Evolutionary conservation across 2,888 invertebrate genomes (phyloP).

Genomic region (Epirrita christyi): DNA sequence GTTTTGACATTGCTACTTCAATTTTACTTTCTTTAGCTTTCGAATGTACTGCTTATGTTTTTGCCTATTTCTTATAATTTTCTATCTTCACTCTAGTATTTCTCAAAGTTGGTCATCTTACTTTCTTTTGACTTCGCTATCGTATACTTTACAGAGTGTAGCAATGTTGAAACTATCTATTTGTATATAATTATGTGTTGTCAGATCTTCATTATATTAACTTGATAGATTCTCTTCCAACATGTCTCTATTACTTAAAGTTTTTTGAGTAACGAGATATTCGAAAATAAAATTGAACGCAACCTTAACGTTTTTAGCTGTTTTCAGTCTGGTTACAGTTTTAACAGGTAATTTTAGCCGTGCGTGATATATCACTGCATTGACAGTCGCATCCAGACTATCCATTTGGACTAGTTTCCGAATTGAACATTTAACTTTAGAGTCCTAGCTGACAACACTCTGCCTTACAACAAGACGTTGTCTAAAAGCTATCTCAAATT

Average conservation of each 20-base stretch:
- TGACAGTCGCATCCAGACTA: too few relatives aligned
- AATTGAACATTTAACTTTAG: slow-evolving; percentile 29
- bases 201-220: slow-evolving; percentile 49
- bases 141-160: slow-evolving; percentile 53
- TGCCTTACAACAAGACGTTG: slow-evolving; percentile 11
- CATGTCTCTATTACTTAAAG: background rate
- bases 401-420: slow-evolving; percentile 52
- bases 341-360: slow-evolving; percentile 46
- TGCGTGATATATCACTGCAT: slow-evolving; percentile 71
- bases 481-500: background rate
- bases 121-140: slow-evolving; percentile 43
- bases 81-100: slow-evolving; percentile 51
- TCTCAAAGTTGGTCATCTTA: slow-evolving; percentile 76
- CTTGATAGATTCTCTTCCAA: slow-evolving; percentile 17
- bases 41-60: slow-evolving; percentile 48
- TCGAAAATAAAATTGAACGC: slow-evolving; percentile 6
- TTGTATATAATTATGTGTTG: slow-evolving; percentile 70
- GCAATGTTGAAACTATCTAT: slow-evolving; percentile 78
- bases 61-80: slow-evolving; percentile 44
- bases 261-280: slow-evolving; percentile 7
- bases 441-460: slow-evolving; percentile 13
- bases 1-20: slow-evolving; percentile 81
- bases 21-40: slow-evolving; percentile 35
- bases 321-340: slow-evolving; percentile 26
- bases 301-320: slow-evolving; percentile 13